Evolutionary conservation across 2,113 vertebrate genomes (phyloP).

Genomic region (Zootoca vivipara): DNA sequence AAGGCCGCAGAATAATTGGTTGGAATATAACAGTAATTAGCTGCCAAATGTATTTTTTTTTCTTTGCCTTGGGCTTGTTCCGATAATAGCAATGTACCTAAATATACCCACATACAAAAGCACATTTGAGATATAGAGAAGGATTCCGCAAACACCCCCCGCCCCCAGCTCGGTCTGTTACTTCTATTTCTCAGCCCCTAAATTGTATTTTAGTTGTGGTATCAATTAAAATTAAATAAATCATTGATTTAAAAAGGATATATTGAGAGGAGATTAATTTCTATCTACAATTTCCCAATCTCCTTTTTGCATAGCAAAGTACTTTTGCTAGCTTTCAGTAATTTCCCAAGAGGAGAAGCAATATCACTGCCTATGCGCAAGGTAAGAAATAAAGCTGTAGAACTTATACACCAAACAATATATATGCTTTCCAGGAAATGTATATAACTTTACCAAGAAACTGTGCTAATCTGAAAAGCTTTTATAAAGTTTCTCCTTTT

Average conservation of each 20-base stretch:
- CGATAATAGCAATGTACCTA: not conserved
- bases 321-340: slow-evolving; percentile 52
- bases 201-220: slow-evolving; percentile 41
- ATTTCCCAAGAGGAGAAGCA: slow-evolving; percentile 73
- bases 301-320: slow-evolving; percentile 47
- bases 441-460: slow-evolving; percentile 46
- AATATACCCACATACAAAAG: slow-evolving; percentile 23
- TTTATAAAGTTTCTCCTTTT: not conserved
- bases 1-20: slow-evolving; percentile 64
- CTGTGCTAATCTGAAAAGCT: slow-evolving; percentile 27
- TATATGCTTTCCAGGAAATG: slow-evolving; percentile 57
- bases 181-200: slow-evolving; percentile 22
- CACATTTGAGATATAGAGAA: slow-evolving; percentile 40
- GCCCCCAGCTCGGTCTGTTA: slow-evolving; percentile 34
- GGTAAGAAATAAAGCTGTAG: slow-evolving; percentile 32
- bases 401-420: slow-evolving; percentile 47
- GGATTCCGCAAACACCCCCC: not conserved
- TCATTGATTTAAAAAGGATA: slow-evolving; percentile 60
- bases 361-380: slow-evolving; percentile 32
- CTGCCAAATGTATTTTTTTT: slow-evolving; percentile 59
- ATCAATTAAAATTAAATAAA: slow-evolving; percentile 71
- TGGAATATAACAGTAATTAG: slow-evolving; percentile 66
- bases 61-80: slow-evolving; percentile 57
- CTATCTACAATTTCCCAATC: slow-evolving; percentile 62
- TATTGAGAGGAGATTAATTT: slow-evolving; percentile 54